A percentile compares a stretch with the other conserved stretches of the same genome.
Conservation (phyloP, 2,888 invertebrate species). For the Choreutis nemorana region DNA sequence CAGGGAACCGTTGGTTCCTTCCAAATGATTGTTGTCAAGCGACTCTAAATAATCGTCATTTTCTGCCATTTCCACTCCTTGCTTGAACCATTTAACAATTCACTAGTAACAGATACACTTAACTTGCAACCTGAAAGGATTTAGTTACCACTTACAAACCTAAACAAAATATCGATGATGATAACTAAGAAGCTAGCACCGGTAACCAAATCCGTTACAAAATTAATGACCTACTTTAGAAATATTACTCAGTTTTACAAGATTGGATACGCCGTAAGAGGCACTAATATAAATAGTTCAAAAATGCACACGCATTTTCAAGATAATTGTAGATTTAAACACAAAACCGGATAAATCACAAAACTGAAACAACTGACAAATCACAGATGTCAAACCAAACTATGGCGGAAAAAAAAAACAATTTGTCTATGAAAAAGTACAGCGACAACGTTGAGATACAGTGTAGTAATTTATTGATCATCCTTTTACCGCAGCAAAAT, state of each 20-base stretch:
- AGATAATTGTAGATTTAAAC: slow-evolving; percentile 46
- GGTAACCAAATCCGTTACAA: slow-evolving; percentile 54
- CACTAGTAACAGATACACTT: too few species aligned
- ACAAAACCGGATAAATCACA: slow-evolving; percentile 24
- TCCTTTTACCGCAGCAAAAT: too few species aligned
- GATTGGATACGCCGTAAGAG: slow-evolving; percentile 18
- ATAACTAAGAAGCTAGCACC: slow-evolving; percentile 47
- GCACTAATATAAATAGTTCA: slow-evolving; percentile 18
- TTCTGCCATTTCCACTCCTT: slow-evolving; percentile 51
- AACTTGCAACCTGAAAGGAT: too few species aligned
- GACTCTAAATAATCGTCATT: slow-evolving; percentile 62
- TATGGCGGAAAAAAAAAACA: slow-evolving; percentile 2
- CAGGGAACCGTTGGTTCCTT: slow-evolving; percentile 69
- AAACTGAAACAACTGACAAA: too few species aligned
- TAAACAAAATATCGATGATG: slow-evolving; percentile 28
- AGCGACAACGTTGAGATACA: too few species aligned
- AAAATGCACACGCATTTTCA: slow-evolving; percentile 23
- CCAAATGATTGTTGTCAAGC: slow-evolving; percentile 63
- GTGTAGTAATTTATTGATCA: too few species aligned
- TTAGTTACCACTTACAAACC: too few species aligned
- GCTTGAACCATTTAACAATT: too few species aligned
- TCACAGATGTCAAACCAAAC: slow-evolving; percentile 13
- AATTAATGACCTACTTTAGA: slow-evolving; percentile 36
- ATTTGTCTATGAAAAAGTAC: too few species aligned
- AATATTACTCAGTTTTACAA: slow-evolving; percentile 33